A percentile compares a stretch with the other conserved stretches of the same genome.
Evolutionary conservation across 1,140 invertebrate species (phyloP).

Genomic region (Zophobas atratus): DNA sequence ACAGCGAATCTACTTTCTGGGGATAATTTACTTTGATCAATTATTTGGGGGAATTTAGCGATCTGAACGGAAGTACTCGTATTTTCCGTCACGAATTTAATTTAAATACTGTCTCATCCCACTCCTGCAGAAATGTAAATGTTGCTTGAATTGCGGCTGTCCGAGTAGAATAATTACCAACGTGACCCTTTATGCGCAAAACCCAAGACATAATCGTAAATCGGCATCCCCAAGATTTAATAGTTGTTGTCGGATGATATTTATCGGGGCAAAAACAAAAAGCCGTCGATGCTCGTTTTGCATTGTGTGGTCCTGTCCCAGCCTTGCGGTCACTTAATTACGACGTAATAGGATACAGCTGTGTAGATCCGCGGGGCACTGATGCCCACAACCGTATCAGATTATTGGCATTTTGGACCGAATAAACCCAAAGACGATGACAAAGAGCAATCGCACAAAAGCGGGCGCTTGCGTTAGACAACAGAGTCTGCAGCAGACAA

Average conservation of each 20-base stretch:
- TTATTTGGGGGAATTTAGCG: conserved; percentile 32
- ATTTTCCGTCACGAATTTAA: conserved; percentile 28
- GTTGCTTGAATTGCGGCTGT: conserved; percentile 17
- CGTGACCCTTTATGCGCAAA: conserved; percentile 18
- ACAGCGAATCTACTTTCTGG: conserved; percentile 18
- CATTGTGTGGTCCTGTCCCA: conserved; percentile 32
- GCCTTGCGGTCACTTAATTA: conserved; percentile 36
- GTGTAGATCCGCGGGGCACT: background rate
- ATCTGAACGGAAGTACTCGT: conserved; percentile 3
- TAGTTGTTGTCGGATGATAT: conserved; percentile 20
- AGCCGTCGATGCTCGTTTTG: conserved; percentile 9
- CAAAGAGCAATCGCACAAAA: conserved; percentile 31
- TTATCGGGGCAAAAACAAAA: conserved; percentile 30
- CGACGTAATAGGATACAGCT: conserved; percentile 36
- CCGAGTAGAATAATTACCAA: conserved; percentile 13
- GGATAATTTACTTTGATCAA: conserved; percentile 31
- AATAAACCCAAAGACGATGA: conserved; percentile 6
- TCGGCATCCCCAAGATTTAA: conserved; percentile 23
- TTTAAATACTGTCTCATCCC: conserved; percentile 23
- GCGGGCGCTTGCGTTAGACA: conserved; percentile 31
- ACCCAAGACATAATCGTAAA: conserved; percentile 30
- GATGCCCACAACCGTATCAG: conserved; percentile 11
- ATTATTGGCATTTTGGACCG: conserved; percentile 34
- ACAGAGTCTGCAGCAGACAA: conserved; percentile 17
- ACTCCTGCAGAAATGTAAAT: conserved; percentile 41